Evolutionary conservation across 2,113 vertebrate species (phyloP), one percentile per base, ranked within the genome.

Genomic region (Atherinomorus stipes): DNA sequence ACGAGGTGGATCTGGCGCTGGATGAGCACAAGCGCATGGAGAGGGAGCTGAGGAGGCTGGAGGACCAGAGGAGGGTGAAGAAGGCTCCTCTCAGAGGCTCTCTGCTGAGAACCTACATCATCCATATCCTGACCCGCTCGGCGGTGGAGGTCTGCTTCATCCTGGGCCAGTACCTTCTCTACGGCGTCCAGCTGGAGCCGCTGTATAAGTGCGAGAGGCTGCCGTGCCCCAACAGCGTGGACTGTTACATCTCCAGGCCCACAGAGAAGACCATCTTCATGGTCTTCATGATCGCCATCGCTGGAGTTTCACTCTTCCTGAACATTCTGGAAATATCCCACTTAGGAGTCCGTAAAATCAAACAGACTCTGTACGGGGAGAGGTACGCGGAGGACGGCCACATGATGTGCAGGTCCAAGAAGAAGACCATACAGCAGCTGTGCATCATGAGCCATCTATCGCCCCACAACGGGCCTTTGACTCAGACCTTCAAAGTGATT

Each of bases 241-340:
- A 99, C 91, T 99, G 97, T 86, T 99, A 97, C 91, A 95, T 99
- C 77, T 99, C 96, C 76, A 95, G 96, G 84, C 96, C 96, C 69
- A 98, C 97, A 50, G 97, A 98, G 88, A 99, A 98, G 88, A 97
- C 96, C 37, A 94, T 99, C 80, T 98, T 99, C 85, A 98, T 99
- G 96, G 91, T 96, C 28, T 98, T 98, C 86, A 98, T 99, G 97
- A 92, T 96, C 11, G 93, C 85, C 65, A 98, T 98, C 7, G 95
- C 96, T 12, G 94, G 94, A 0, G 92, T 98, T 67, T 99, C 96
- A 62, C 92, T 98, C 11, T 93, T 97, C 76, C 92, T 99, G 53
- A 99, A 96, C 90, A 74, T 97, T 69, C 80, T 98, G 53, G 97
- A 98, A 91, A 97, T 98, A 84, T 94, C 95, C 83, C 96, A 97